Conservation (phyloP, 2,888 invertebrate species). For the Heliconius hortense region DNA sequence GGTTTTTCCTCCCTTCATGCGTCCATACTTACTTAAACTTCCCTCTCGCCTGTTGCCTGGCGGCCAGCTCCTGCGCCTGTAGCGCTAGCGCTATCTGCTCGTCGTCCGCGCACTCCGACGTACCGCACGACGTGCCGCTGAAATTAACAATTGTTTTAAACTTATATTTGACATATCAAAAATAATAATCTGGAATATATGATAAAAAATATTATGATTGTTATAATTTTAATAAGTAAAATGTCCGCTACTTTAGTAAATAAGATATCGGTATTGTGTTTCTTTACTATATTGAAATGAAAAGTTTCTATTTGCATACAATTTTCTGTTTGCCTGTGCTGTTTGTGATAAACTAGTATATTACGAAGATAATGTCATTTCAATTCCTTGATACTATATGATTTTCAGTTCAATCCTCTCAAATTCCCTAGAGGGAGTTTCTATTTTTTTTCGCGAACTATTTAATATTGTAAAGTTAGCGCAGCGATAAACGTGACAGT, state of each 20-base stretch:
- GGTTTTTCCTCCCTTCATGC: too few relatives aligned
- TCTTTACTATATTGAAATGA: too few relatives aligned
- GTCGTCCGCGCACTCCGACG: constrained; percentile 90
- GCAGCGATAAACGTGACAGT: too few relatives aligned
- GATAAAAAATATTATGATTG: neutral
- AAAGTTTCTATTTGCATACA: too few relatives aligned
- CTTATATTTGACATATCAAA: neutral
- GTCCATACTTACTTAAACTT: constrained; percentile 84
- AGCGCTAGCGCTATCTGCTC: constrained; percentile 93
- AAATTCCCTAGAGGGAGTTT: neutral
- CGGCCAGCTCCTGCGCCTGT: constrained; percentile 91
- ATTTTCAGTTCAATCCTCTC: neutral
- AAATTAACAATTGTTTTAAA: constrained; percentile 32
- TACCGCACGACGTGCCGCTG: constrained; percentile 80
- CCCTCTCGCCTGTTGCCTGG: constrained; percentile 88
- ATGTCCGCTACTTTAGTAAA: neutral
- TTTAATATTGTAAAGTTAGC: too few relatives aligned
- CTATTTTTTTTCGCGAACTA: too few relatives aligned
- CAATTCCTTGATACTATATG: too few relatives aligned
- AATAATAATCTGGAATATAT: neutral
- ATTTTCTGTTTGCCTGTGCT: too few relatives aligned
- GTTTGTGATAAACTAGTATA: too few relatives aligned
- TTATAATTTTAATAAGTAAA: neutral
- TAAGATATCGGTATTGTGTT: too few relatives aligned
- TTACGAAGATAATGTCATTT: too few relatives aligned